phyloP scores from a whole-genome alignment of 2,888 invertebrate species.

The Pammene aurita region DNA sequence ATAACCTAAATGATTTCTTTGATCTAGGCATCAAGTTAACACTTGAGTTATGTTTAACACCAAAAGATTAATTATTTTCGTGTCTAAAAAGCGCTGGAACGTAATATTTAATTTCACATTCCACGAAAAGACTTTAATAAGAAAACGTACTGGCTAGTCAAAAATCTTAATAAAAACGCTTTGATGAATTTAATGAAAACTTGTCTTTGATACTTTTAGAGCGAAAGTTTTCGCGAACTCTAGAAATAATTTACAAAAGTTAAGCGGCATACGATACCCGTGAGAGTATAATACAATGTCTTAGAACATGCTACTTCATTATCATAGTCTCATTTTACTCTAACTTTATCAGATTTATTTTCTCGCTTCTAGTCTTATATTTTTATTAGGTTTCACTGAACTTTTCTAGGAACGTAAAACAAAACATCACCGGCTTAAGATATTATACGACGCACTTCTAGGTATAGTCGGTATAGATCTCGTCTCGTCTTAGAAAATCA shows the following conservation, averaged over 20 bases:
- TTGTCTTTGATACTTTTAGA: constrained; percentile 27
- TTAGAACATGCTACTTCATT: constrained; percentile 15
- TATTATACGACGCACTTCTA: too few relatives aligned
- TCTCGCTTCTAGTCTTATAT: neutral
- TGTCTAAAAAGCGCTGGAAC: neutral
- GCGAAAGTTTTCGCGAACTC: constrained; percentile 10
- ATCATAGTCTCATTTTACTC: constrained; percentile 22
- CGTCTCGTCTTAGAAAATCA: too few relatives aligned
- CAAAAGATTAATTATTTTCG: neutral
- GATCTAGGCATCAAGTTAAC: neutral
- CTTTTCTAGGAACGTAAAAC: too few relatives aligned
- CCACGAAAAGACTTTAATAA: neutral
- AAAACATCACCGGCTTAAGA: too few relatives aligned
- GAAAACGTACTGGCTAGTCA: neutral
- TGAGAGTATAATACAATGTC: constrained; percentile 20
- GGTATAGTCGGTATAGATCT: too few relatives aligned
- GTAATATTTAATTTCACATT: neutral
- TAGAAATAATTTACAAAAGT: constrained; percentile 25
- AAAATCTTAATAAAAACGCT: neutral
- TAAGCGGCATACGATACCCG: constrained; percentile 20
- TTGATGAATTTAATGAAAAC: constrained; percentile 19
- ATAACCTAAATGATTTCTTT: too few relatives aligned
- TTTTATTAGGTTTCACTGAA: too few relatives aligned
- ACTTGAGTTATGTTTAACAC: neutral
- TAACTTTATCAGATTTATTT: constrained; percentile 2